These are phyloP conservation scores for Mormyrops boulengeri DNA, from an alignment of 2,797 vertebrate species.

Conservation along the genomic window DNA sequence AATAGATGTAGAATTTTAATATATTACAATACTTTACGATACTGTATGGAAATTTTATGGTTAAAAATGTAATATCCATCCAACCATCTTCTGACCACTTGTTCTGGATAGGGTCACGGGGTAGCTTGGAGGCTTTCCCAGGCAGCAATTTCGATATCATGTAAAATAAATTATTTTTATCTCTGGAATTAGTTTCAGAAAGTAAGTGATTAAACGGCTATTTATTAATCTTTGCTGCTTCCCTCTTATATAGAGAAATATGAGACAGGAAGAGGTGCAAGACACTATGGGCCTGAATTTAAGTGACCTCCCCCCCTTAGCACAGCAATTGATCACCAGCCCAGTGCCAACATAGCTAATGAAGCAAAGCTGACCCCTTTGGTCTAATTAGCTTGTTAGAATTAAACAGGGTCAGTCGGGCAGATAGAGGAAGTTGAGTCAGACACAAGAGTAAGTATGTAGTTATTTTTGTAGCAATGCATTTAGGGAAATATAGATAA, in stretches of 20 bases:
- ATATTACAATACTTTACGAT: not conserved
- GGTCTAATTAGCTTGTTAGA: not conserved
- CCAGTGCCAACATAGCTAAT: not conserved
- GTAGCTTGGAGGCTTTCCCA: not conserved
- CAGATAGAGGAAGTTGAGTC: not conserved
- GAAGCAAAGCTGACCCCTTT: not conserved
- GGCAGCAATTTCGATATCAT: not conserved
- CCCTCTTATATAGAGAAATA: not conserved
- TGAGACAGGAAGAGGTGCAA: not conserved
- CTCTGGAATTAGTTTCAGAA: not conserved
- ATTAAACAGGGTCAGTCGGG: not conserved
- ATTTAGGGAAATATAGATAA: not conserved
- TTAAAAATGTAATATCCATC: not conserved
- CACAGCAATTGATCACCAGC: not conserved
- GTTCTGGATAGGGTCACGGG: not conserved
- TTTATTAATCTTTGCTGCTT: not conserved
- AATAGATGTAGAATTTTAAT: not conserved
- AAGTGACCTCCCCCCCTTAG: not conserved
- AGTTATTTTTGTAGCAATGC: not conserved
- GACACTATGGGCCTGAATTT: not conserved
- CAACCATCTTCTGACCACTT: not conserved
- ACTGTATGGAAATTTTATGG: not conserved
- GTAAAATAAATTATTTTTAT: not conserved
- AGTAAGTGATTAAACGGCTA: not conserved
- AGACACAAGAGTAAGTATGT: not conserved